phyloP scores from a whole-genome alignment of 2,888 invertebrate genomes.

The Artemia sinica region DNA sequence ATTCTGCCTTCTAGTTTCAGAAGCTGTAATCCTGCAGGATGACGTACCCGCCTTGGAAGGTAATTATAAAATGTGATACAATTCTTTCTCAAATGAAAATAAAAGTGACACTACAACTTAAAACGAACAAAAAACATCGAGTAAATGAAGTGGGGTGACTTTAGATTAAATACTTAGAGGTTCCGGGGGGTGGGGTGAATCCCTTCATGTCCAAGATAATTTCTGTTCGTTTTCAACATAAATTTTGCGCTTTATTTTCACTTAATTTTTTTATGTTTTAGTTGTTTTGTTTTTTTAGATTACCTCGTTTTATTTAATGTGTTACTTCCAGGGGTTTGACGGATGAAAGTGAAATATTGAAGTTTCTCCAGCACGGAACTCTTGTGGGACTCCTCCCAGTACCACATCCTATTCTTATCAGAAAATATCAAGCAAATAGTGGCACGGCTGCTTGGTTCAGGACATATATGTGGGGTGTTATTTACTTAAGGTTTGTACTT shows the following conservation, averaged over 20 bases:
- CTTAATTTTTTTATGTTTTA: neutral
- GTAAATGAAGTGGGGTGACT: no score
- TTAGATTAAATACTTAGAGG: no score
- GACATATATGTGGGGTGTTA: slow-evolving; percentile 99
- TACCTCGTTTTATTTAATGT: neutral
- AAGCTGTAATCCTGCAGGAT: neutral
- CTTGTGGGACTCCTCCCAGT: slow-evolving; percentile 91
- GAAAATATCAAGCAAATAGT: slow-evolving; percentile 95
- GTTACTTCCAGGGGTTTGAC: slow-evolving; percentile 62
- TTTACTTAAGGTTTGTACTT: slow-evolving; percentile 48
- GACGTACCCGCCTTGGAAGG: no score
- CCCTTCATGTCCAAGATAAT: no score
- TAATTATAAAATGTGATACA: no score
- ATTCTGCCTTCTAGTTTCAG: slow-evolving; percentile 14
- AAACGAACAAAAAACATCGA: no score
- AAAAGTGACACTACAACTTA: no score
- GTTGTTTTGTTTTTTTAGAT: slow-evolving; percentile 18
- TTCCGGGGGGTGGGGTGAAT: no score
- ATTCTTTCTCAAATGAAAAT: no score
- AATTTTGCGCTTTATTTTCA: no score
- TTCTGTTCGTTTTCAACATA: no score
- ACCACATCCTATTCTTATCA: slow-evolving; percentile 94
- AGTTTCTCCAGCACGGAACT: slow-evolving; percentile 95
- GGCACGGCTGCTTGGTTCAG: slow-evolving; percentile 99
- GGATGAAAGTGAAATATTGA: slow-evolving; percentile 96